Evolutionary conservation across 2,797 vertebrate species (phyloP).

Genomic region (Harpagifer antarcticus): DNA sequence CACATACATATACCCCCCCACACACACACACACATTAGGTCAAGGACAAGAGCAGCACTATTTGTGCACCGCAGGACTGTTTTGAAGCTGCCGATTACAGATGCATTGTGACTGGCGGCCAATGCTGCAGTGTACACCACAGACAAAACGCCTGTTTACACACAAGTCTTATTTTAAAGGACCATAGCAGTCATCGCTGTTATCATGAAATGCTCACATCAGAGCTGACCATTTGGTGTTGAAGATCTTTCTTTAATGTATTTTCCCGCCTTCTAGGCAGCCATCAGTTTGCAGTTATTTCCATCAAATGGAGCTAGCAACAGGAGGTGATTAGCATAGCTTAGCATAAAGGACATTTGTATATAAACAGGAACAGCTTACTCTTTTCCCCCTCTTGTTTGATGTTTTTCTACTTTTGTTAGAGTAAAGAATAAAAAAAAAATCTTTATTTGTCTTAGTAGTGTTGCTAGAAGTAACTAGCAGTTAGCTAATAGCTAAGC

Average conservation of each 20-base stretch:
- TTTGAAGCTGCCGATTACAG: slow-evolving; percentile 32
- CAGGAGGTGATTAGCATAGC: neutral
- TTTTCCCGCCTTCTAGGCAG: neutral
- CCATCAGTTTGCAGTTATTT: neutral
- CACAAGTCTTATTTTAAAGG: neutral
- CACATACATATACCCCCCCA: slow-evolving; percentile 13
- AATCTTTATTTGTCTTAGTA: too few relatives aligned
- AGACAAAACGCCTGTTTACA: slow-evolving; percentile 11
- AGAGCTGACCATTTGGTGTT: neutral
- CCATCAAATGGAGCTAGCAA: too few relatives aligned
- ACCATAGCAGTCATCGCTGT: too few relatives aligned
- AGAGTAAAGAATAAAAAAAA: neutral
- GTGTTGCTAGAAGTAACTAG: too few relatives aligned
- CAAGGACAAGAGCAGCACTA: slow-evolving; percentile 78
- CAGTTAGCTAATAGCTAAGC: too few relatives aligned
- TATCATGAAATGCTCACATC: neutral
- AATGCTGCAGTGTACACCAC: neutral
- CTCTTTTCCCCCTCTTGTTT: neutral
- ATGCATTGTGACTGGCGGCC: slow-evolving; percentile 1
- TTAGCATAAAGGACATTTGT: neutral
- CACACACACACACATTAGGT: slow-evolving; percentile 51
- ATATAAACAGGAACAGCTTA: neutral
- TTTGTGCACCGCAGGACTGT: slow-evolving; percentile 36
- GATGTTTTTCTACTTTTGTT: neutral
- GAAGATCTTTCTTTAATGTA: neutral